Evolutionary conservation across 2,888 invertebrate genomes (phyloP).

Genomic region (Clitarchus hookeri): DNA sequence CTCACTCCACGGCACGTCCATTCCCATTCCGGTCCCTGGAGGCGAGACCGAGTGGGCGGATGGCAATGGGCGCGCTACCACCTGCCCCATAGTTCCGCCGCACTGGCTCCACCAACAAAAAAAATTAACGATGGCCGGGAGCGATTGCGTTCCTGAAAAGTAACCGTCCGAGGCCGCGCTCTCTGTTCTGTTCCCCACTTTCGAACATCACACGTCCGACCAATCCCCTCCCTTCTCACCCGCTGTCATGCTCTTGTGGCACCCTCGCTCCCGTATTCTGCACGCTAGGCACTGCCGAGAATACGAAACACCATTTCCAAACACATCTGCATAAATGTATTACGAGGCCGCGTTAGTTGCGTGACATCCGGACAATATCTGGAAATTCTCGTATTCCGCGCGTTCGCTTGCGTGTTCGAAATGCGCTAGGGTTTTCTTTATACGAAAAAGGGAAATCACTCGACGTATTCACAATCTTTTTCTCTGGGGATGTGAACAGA

Average conservation of each 20-base stretch:
- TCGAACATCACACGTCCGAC: too few relatives aligned
- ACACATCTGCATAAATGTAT: slow-evolving; percentile 14
- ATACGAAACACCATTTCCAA: neutral
- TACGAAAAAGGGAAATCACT: neutral
- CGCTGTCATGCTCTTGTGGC: neutral
- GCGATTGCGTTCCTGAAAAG: too few relatives aligned
- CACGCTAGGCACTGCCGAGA: neutral
- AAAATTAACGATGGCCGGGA: too few relatives aligned
- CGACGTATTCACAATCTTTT: neutral
- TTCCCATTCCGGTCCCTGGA: too few relatives aligned
- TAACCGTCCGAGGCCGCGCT: too few relatives aligned
- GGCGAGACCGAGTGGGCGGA: too few relatives aligned
- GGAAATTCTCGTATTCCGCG: neutral
- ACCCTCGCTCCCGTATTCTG: neutral
- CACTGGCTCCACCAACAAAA: too few relatives aligned
- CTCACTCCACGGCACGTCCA: too few relatives aligned
- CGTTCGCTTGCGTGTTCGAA: neutral
- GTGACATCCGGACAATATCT: neutral
- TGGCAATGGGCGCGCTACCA: too few relatives aligned
- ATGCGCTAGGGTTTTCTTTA: neutral
- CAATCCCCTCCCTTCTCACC: too few relatives aligned
- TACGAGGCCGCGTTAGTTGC: neutral
- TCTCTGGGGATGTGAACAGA: neutral
- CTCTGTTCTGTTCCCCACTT: too few relatives aligned
- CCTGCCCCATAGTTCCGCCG: too few relatives aligned